These are phyloP conservation scores for Enteromius treurensis DNA, from an alignment of 2,797 vertebrate genomes.

Conservation along the genomic window DNA sequence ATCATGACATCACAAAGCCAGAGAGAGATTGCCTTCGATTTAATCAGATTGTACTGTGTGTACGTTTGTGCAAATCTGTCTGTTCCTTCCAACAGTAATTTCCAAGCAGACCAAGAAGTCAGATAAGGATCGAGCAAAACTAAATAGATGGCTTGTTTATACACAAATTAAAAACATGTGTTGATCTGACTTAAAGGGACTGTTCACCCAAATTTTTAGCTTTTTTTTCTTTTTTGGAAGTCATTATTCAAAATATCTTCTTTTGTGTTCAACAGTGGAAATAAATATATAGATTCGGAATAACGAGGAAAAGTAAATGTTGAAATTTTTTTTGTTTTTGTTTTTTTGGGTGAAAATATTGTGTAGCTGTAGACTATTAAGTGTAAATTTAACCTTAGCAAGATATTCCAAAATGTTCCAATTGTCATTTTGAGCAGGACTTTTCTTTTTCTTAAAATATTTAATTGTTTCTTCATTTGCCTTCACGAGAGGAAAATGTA, in stretches of 20 bases:
- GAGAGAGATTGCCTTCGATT: conserved; percentile 8
- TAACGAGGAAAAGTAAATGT: not conserved
- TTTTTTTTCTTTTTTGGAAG: too few relatives aligned
- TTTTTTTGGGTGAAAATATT: too few relatives aligned
- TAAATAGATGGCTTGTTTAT: not conserved
- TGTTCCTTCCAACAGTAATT: not conserved
- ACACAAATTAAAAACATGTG: not conserved
- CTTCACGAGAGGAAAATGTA: too few relatives aligned
- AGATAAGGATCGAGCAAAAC: not conserved
- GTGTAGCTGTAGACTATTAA: too few relatives aligned
- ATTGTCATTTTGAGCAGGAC: too few relatives aligned
- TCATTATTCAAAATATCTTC: not conserved
- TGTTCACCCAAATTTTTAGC: not conserved
- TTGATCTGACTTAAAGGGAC: not conserved
- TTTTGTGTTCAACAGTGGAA: not conserved
- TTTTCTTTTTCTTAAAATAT: too few relatives aligned
- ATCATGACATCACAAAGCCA: not conserved
- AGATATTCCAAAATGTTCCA: too few relatives aligned
- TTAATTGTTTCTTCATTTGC: too few relatives aligned
- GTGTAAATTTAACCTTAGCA: too few relatives aligned
- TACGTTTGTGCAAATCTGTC: not conserved
- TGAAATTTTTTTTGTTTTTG: too few relatives aligned
- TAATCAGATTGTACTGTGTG: not conserved
- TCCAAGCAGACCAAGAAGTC: not conserved
- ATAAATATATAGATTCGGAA: not conserved